Evolutionary conservation across 1,140 invertebrate species (phyloP), one percentile per base, ranked within the genome.

Genomic region (Cataglyphis hispanica): DNA sequence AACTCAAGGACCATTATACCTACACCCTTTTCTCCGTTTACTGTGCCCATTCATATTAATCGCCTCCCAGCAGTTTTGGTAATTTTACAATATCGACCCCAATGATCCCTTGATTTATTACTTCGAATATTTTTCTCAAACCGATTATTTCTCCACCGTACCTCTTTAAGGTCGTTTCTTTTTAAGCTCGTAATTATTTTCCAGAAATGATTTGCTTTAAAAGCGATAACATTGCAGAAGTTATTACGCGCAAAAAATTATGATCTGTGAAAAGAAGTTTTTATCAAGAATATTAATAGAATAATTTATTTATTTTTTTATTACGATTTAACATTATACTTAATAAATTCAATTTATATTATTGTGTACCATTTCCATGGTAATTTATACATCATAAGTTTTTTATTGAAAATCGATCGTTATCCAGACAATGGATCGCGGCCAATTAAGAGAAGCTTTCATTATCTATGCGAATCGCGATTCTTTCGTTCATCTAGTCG

Each of bases 1-100:
- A 53, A 86, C 60, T 86, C 61, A 40, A 19, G 31, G 31, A 27
- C 60, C 64, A 78, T 89, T 86, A 85, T 61, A 19, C 72, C 46
- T 61, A 84, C 63, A 37, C 64, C 64, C 53, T 80, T 84, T 86
- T 34, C 83, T 86, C 43, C 61, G 70, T 74, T 88, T 77, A 40
- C 72, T 46, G 19, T 74, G 69, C 40, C 40, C 70, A 58, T 25
- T 89, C 60, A 63, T 89, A 63, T 89, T 83, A 83, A 81, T 88
- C 78, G 69, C 61, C 81, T 88, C 77, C 69, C 61, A 53, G 53
- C 70, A 53, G 53, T 84, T 80, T 43, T 50, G 69, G 70, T 75
- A 76, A 88, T 76, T 86, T 84, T 66, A 22, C 60, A 66, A 66
- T 78, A 75, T 75, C 8, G 1, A n/a, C 13, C 50, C 13, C 50